Evolutionary conservation across 1,140 invertebrate genomes (phyloP).

Genomic region (Meloidogyne exigua): DNA sequence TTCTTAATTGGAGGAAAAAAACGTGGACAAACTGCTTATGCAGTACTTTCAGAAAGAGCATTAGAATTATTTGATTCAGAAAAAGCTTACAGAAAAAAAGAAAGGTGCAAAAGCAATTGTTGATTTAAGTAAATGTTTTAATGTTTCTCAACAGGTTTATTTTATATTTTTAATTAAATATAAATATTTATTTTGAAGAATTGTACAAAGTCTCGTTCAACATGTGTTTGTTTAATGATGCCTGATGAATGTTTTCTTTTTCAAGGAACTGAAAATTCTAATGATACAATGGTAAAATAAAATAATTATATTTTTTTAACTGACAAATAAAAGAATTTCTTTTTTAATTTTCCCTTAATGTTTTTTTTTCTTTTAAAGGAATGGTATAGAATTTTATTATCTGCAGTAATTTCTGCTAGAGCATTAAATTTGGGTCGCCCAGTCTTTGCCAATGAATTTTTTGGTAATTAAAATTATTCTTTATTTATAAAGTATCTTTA

Average conservation of each 20-base stretch:
- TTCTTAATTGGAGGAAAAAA: constrained; percentile 22
- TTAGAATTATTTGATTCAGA: constrained; percentile 46
- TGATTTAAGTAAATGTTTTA: constrained; percentile 42
- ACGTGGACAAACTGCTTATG: constrained; percentile 14
- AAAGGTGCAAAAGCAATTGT: constrained; percentile 42
- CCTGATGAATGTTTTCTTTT: constrained; percentile 34
- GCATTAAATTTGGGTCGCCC: constrained; percentile 36
- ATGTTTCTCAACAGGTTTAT: constrained; percentile 37
- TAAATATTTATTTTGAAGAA: neutral
- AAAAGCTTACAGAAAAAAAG: constrained; percentile 34
- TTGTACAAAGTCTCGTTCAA: constrained; percentile 10
- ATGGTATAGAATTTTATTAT: constrained; percentile 28
- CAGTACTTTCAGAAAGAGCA: constrained; percentile 40
- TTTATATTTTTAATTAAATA: neutral
- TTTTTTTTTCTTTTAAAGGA: constrained; percentile 2
- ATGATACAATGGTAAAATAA: constrained; percentile 19
- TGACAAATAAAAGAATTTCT: too few relatives aligned
- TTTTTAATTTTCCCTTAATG: too few relatives aligned
- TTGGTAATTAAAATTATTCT: constrained; percentile 22
- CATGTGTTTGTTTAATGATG: constrained; percentile 31
- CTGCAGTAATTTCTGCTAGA: constrained; percentile 30
- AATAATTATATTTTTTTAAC: neutral
- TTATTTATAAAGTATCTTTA: neutral
- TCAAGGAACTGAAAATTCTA: constrained; percentile 18
- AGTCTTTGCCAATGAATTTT: constrained; percentile 41